phyloP scores from a whole-genome alignment of 2,888 invertebrate species.

The Xestobium rufovillosum region DNA sequence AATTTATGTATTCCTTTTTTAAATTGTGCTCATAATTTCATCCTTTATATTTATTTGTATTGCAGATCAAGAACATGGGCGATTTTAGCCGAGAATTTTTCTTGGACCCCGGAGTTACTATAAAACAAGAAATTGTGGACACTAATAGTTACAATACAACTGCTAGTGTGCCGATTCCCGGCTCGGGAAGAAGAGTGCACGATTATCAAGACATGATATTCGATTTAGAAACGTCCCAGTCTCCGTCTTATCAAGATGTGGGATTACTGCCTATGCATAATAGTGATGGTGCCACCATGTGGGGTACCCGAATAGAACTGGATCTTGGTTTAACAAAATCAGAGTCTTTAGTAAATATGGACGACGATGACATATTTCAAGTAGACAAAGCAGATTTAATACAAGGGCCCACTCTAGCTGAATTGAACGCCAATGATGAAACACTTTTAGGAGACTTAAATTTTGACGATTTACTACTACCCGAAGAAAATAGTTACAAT shows the following conservation, averaged over 20 bases:
- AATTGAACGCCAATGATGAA: slow-evolving; percentile 79
- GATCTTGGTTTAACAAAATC: slow-evolving; percentile 39
- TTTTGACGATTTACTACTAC: slow-evolving; percentile 74
- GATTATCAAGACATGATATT: slow-evolving; percentile 45
- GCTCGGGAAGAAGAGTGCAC: slow-evolving; percentile 42
- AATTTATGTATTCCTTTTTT: too few relatives aligned
- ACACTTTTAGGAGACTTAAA: slow-evolving; percentile 75
- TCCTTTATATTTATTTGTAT: too few relatives aligned
- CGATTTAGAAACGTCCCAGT: slow-evolving; percentile 51
- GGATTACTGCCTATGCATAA: slow-evolving; percentile 36
- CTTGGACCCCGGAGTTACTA: slow-evolving; percentile 53
- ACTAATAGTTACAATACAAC: slow-evolving; percentile 36
- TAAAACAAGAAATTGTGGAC: slow-evolving; percentile 55
- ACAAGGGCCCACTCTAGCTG: slow-evolving; percentile 74
- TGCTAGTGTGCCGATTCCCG: slow-evolving; percentile 60
- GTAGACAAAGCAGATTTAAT: slow-evolving; percentile 82
- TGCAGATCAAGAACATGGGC: too few relatives aligned
- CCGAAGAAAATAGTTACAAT: slow-evolving; percentile 56
- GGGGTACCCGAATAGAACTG: slow-evolving; percentile 40
- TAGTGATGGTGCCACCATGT: slow-evolving; percentile 42
- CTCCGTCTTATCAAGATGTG: slow-evolving; percentile 46
- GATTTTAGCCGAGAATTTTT: slow-evolving; percentile 59
- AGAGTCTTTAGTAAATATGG: slow-evolving; percentile 64
- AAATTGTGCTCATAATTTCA: too few relatives aligned
- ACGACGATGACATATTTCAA: slow-evolving; percentile 84